These are phyloP conservation scores for Holothuria glaberrima DNA, from an alignment of 35 echinoderm and acorn worm genomes.

Conservation along the genomic window DNA sequence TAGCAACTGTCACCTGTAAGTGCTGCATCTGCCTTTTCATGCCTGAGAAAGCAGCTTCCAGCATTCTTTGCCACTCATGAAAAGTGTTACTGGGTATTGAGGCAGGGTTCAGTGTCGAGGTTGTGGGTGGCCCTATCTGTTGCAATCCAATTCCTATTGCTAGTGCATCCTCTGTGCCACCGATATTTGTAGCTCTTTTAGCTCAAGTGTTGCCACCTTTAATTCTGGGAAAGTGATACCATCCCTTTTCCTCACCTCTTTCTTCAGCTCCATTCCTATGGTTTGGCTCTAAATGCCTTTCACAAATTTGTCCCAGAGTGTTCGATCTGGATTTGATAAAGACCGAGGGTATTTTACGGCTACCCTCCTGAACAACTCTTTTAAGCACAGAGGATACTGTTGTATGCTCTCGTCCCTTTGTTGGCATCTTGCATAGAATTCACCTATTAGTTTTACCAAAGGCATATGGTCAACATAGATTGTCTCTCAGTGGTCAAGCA, in stretches of 20 bases:
- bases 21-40: neutral
- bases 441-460: too few species aligned
- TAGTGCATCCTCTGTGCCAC: neutral
- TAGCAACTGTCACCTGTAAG: neutral
- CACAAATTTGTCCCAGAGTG: constrained; percentile 18
- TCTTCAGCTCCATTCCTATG: neutral
- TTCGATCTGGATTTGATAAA: neutral
- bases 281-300: neutral
- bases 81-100: neutral
- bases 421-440: constrained; percentile 19
- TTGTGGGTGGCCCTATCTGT: neutral
- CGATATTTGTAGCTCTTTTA: neutral
- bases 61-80: neutral
- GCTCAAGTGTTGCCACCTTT: neutral
- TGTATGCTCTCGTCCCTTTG: too few species aligned
- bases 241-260: neutral
- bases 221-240: neutral
- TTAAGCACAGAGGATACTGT: too few species aligned
- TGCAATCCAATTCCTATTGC: too few species aligned
- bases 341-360: too few species aligned
- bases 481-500: too few species aligned
- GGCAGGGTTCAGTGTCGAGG: neutral
- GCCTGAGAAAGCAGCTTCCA: constrained; percentile 5
- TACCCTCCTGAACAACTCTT: too few species aligned
- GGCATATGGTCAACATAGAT: too few species aligned